Evolutionary conservation across 2,113 vertebrate genomes (phyloP).

Genomic region (Hippocampus mohnikei): DNA sequence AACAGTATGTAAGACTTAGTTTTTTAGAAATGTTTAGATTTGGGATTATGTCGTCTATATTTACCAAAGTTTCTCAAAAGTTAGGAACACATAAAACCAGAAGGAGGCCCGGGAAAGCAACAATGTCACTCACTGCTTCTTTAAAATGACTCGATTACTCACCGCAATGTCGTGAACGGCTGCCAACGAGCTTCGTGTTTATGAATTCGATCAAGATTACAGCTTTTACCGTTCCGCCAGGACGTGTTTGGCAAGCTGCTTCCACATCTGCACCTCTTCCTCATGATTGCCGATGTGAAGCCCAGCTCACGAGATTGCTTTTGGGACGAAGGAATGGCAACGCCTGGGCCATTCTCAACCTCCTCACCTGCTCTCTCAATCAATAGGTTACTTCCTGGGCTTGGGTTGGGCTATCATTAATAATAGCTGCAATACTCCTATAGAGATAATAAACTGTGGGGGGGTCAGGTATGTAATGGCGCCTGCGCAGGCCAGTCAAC

Average conservation of each 20-base stretch:
- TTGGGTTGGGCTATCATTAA: slow-evolving; percentile 72
- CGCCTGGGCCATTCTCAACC: slow-evolving; percentile 55
- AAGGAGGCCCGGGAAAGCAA: no score
- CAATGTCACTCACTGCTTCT: no score
- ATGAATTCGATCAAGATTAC: neutral
- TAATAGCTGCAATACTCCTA: slow-evolving; percentile 71
- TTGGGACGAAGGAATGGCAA: slow-evolving; percentile 29
- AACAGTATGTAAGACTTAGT: no score
- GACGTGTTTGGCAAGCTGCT: slow-evolving; percentile 18
- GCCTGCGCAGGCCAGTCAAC: slow-evolving; percentile 65
- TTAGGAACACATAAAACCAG: no score
- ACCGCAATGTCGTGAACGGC: no score
- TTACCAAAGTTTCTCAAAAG: no score
- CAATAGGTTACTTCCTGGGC: slow-evolving; percentile 69
- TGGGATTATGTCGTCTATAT: neutral
- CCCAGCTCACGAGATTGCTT: neutral
- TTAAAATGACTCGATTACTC: no score
- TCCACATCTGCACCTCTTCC: slow-evolving; percentile 23
- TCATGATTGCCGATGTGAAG: neutral
- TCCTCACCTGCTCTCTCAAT: slow-evolving; percentile 71
- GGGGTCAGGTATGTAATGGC: slow-evolving; percentile 70
- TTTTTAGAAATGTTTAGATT: neutral
- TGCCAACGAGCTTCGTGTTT: neutral
- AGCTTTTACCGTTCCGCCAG: neutral
- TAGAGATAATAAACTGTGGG: slow-evolving; percentile 71